These are phyloP conservation scores for Melierax canorus DNA, from an alignment of 2,113 vertebrate species.

Conservation along the genomic window DNA sequence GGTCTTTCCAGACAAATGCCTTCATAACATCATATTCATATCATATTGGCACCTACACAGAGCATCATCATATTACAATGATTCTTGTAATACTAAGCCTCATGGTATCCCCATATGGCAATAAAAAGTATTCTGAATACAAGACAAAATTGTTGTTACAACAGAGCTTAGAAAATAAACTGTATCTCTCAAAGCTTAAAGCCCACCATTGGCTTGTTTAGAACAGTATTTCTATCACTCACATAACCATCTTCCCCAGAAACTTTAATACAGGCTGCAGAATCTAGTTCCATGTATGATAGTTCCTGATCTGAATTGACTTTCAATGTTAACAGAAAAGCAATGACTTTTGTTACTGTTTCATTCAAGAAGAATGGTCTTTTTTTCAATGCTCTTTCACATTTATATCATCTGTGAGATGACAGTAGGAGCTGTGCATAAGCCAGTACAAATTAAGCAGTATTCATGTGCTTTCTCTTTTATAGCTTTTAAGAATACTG, in stretches of 20 bases:
- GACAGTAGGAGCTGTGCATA: background rate
- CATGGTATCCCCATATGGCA: background rate
- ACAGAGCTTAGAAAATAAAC: background rate
- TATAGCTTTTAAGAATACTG: conserved; percentile 2
- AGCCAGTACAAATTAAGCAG: background rate
- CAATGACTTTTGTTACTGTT: background rate
- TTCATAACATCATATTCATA: background rate
- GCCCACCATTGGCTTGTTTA: background rate
- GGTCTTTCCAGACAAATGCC: background rate
- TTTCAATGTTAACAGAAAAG: background rate
- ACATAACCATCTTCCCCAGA: background rate
- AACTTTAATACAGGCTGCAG: background rate
- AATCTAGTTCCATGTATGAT: background rate
- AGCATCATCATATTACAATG: background rate
- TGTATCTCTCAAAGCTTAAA: background rate
- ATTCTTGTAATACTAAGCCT: background rate
- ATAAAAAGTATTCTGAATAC: background rate
- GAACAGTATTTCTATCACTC: background rate
- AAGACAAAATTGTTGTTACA: background rate
- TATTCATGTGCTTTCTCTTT: background rate
- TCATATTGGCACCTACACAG: background rate
- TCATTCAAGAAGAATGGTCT: background rate
- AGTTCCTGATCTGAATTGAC: background rate
- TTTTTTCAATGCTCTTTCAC: background rate
- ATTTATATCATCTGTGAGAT: background rate